These are phyloP conservation scores for Nymphicus hollandicus DNA, from an alignment of 2,113 vertebrate genomes.

Conservation along the genomic window DNA sequence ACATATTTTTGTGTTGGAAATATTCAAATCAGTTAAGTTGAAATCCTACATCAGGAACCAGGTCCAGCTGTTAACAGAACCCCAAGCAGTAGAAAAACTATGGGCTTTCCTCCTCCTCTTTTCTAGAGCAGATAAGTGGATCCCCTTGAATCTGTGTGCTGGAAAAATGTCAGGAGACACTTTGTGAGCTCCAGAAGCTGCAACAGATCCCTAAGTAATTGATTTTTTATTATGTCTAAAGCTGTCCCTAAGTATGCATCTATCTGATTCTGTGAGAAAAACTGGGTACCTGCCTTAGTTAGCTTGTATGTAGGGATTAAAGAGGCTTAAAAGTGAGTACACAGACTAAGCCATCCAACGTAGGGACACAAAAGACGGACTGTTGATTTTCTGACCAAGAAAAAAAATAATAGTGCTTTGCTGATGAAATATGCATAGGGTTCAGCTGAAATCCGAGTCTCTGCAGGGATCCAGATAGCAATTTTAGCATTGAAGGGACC, in stretches of 20 bases:
- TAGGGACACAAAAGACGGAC: slow-evolving; percentile 9
- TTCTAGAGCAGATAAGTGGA: background rate
- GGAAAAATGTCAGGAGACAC: background rate
- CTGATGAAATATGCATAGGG: slow-evolving; percentile 25
- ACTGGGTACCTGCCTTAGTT: background rate
- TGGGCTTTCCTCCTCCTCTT: background rate
- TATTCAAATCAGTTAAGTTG: background rate
- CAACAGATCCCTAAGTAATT: background rate
- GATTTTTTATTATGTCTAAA: background rate
- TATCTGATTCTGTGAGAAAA: background rate
- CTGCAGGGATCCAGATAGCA: background rate
- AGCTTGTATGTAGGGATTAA: background rate
- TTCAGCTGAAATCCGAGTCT: slow-evolving; percentile 24
- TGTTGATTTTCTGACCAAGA: slow-evolving; percentile 40
- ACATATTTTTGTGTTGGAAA: background rate
- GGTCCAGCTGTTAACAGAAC: background rate
- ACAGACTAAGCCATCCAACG: background rate
- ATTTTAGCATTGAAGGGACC: background rate
- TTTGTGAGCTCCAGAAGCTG: background rate
- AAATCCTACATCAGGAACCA: background rate
- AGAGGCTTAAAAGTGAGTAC: background rate
- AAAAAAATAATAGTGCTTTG: slow-evolving; percentile 42
- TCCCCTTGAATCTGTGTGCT: background rate
- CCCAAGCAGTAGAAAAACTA: background rate
- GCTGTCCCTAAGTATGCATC: background rate